Evolutionary conservation across 2,888 invertebrate species (phyloP).

Genomic region (Pterostichus madidus): DNA sequence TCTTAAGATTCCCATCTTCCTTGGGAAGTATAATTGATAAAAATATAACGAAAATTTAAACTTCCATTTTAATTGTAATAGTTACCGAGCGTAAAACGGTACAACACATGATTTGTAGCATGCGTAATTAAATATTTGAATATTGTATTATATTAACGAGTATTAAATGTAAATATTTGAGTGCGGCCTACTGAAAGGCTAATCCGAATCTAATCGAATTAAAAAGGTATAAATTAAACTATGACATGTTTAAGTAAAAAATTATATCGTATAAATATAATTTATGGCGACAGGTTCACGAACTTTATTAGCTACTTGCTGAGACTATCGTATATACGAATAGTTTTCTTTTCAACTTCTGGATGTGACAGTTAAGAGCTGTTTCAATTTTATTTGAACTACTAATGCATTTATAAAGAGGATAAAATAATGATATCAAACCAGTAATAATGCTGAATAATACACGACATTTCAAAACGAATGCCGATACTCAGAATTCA

Average conservation of each 20-base stretch:
- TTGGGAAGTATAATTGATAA: no score
- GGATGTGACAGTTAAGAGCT: slow-evolving; percentile 4
- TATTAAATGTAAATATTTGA: slow-evolving; percentile 30
- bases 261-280: slow-evolving; percentile 30
- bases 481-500: slow-evolving; percentile 27
- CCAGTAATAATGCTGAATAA: slow-evolving; percentile 24
- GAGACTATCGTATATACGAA: neutral
- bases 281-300: slow-evolving; percentile 10
- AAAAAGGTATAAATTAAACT: slow-evolving; percentile 28
- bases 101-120: neutral
- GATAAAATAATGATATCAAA: slow-evolving; percentile 2
- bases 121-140: slow-evolving; percentile 6
- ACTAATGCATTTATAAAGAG: neutral
- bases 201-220: slow-evolving; percentile 30
- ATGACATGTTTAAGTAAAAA: slow-evolving; percentile 26
- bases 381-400: neutral
- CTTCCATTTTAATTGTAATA: no score
- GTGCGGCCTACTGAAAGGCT: slow-evolving; percentile 7
- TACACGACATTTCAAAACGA: neutral
- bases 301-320: slow-evolving; percentile 16
- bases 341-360: slow-evolving; percentile 8
- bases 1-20: no score
- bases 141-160: slow-evolving; percentile 26
- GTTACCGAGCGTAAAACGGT: no score
- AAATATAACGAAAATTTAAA: no score